A percentile compares a stretch with the other conserved stretches of the same genome.
These are phyloP conservation scores for Lasioglossum leucozonium DNA, from an alignment of 2,888 invertebrate species.

Conservation along the genomic window DNA sequence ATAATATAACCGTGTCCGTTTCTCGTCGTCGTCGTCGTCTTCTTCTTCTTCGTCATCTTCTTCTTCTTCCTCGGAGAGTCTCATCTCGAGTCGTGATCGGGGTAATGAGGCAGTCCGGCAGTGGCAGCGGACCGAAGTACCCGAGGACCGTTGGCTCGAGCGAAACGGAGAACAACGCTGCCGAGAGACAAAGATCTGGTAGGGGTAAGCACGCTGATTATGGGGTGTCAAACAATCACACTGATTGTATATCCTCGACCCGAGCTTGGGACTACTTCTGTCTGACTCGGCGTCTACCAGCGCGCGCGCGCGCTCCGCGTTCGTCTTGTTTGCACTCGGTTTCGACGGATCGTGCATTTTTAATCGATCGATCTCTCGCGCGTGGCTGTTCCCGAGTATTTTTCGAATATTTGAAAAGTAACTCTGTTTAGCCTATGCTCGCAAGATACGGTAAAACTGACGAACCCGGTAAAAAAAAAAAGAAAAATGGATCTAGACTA, in stretches of 20 bases:
- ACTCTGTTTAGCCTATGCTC: not conserved
- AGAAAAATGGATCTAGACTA: too few relatives aligned
- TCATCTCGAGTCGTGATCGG: conserved; percentile 84
- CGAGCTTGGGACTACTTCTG: conserved; percentile 72
- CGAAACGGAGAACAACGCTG: conserved; percentile 54
- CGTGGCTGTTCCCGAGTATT: not conserved
- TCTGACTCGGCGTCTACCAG: conserved; percentile 72
- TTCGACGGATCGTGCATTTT: not conserved
- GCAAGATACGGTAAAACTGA: too few relatives aligned
- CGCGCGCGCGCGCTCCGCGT: conserved; percentile 26
- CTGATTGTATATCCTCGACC: conserved; percentile 83
- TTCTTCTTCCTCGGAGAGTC: conserved; percentile 69
- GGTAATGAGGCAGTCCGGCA: conserved; percentile 82
- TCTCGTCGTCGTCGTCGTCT: conserved; percentile 65
- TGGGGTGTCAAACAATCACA: conserved; percentile 85
- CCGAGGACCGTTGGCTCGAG: conserved; percentile 54
- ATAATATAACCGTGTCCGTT: conserved; percentile 83
- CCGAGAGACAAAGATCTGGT: conserved; percentile 60
- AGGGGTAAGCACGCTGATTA: conserved; percentile 83
- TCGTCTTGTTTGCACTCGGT: conserved; percentile 57
- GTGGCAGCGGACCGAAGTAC: conserved; percentile 68
- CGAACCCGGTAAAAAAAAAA: too few relatives aligned
- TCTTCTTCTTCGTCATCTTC: conserved; percentile 62
- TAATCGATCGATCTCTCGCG: conserved; percentile 2
- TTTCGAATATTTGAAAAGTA: not conserved